These are phyloP conservation scores for Apis cerana DNA, from an alignment of 1,140 invertebrate genomes.

Conservation along the genomic window DNA sequence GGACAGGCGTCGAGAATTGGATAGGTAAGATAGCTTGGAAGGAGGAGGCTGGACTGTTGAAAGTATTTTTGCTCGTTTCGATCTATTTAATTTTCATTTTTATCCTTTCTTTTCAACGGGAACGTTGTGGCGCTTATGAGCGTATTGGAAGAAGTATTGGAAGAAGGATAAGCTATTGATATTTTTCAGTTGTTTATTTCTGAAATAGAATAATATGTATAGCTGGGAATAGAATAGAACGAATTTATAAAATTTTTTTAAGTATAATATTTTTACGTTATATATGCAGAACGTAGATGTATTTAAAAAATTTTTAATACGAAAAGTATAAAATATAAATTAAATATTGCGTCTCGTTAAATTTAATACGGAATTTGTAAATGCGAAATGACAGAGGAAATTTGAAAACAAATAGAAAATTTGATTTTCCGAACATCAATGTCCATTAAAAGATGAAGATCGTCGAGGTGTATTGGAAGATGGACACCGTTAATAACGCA, in stretches of 20 bases:
- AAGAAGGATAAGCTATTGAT: not conserved
- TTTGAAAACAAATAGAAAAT: not conserved
- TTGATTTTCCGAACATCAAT: not conserved
- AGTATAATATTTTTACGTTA: too few relatives aligned
- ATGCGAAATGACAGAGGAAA: not conserved
- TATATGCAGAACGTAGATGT: too few relatives aligned
- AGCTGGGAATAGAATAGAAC: too few relatives aligned
- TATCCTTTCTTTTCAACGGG: not conserved
- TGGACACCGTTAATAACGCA: not conserved
- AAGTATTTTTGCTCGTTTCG: not conserved
- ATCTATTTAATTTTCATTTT: not conserved
- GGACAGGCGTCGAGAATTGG: not conserved
- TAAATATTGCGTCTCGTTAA: too few relatives aligned
- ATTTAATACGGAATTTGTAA: too few relatives aligned
- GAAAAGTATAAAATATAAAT: too few relatives aligned
- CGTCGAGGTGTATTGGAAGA: not conserved
- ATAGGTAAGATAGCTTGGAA: slow-evolving; percentile 18
- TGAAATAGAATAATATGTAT: too few relatives aligned
- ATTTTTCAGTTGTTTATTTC: too few relatives aligned
- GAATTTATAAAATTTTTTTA: too few relatives aligned
- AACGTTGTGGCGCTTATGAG: not conserved
- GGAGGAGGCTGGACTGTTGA: not conserved
- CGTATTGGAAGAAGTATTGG: not conserved
- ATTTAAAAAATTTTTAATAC: too few relatives aligned
- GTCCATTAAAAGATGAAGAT: not conserved